These are phyloP conservation scores for Linyphia triangularis DNA, from an alignment of 2,888 invertebrate genomes.

Conservation along the genomic window DNA sequence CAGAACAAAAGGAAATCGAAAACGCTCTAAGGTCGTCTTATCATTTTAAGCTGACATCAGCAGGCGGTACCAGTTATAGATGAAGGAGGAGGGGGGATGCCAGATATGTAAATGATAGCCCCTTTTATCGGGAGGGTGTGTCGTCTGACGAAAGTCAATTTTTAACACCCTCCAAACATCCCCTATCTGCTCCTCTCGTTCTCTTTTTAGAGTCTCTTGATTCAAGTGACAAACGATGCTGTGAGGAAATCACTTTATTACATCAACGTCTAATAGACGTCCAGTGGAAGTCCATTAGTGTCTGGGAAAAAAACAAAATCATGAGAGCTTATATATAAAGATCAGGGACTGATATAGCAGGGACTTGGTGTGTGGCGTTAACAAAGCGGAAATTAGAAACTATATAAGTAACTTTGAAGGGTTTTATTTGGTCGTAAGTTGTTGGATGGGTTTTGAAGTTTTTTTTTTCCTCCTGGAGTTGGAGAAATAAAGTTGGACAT, in stretches of 20 bases:
- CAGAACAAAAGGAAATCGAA: background rate
- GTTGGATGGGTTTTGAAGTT: background rate
- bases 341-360: background rate
- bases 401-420: background rate
- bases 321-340: background rate
- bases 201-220: background rate
- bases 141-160: constrained; percentile 36
- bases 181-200: constrained; percentile 4
- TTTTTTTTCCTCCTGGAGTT: no score
- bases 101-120: constrained; percentile 70
- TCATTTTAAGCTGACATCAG: constrained; percentile 13
- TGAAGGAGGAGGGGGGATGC: background rate
- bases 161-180: constrained; percentile 23
- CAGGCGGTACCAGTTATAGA: constrained; percentile 50
- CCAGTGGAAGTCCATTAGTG: constrained; percentile 34
- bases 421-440: background rate
- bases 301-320: constrained; percentile 1
- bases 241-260: constrained; percentile 30
- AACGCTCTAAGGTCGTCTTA: background rate
- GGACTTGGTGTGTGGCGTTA: background rate
- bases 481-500: background rate
- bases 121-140: constrained; percentile 64
- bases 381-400: constrained; percentile 11
- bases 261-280: constrained; percentile 43
- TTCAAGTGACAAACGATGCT: constrained; percentile 16